Evolutionary conservation across 2,113 vertebrate species (phyloP).

Genomic region (Columba livia): DNA sequence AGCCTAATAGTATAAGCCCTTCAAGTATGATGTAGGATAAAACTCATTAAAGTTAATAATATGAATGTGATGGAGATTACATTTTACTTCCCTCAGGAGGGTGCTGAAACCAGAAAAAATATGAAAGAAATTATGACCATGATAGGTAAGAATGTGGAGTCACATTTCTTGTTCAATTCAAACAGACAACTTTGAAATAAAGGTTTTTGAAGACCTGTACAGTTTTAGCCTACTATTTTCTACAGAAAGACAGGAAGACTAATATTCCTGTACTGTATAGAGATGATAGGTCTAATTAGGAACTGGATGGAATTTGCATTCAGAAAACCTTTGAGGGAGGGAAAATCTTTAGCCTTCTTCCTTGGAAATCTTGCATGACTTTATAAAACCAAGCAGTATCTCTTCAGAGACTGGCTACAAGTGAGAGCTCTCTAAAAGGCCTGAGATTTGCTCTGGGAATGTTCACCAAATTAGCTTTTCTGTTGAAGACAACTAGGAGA

Average conservation of each 20-base stretch:
- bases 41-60: neutral
- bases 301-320: constrained; percentile 4
- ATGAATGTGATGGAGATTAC: neutral
- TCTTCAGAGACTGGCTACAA: neutral
- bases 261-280: neutral
- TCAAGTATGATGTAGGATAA: neutral
- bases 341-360: constrained; percentile 36
- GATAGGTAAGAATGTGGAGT: neutral
- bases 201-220: neutral
- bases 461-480: neutral
- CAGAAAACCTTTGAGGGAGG: constrained; percentile 28
- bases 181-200: neutral
- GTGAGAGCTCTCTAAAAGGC: neutral
- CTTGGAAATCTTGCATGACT: constrained; percentile 30
- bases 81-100: neutral
- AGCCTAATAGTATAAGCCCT: neutral
- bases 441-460: neutral
- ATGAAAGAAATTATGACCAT: constrained; percentile 7
- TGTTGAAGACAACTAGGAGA: neutral
- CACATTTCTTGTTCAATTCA: neutral
- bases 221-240: neutral
- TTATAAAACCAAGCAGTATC: constrained; percentile 37
- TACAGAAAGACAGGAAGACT: neutral
- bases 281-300: constrained; percentile 12
- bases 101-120: constrained; percentile 36